Percentiles rank a stretch among this genome's conserved stretches.
Conservation (phyloP, 2,797 vertebrate species). For the Lerista edwardsae region DNA sequence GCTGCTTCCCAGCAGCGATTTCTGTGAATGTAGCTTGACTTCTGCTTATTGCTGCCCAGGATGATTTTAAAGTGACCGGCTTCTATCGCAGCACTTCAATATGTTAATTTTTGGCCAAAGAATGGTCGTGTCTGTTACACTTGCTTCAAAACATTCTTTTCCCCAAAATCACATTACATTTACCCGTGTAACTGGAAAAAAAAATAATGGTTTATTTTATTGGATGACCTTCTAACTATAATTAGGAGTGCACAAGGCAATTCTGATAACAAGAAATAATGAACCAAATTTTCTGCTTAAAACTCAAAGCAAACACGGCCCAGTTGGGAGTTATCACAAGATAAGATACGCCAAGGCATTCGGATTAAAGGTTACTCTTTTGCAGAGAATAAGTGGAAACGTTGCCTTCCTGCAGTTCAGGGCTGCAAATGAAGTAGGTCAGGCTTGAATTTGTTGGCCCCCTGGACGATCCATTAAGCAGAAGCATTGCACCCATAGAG, state of each 20-base stretch:
- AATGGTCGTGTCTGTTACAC: neutral
- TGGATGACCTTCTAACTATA: conserved; percentile 31
- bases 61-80: neutral
- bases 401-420: neutral
- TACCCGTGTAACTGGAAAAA: conserved; percentile 1
- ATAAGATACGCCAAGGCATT: neutral
- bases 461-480: neutral
- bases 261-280: conserved; percentile 22
- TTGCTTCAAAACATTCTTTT: neutral
- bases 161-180: conserved; percentile 16
- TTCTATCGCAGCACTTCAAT: neutral
- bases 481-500: too few species aligned
- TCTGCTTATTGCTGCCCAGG: neutral
- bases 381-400: conserved; percentile 7
- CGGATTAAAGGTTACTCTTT: neutral
- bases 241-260: conserved; percentile 12
- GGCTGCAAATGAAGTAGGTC: neutral
- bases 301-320: neutral
- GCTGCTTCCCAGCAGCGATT: neutral
- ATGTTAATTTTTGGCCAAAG: neutral
- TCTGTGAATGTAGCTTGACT: neutral
- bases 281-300: conserved; percentile 2
- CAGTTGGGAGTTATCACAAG: conserved; percentile 30
- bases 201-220: neutral
- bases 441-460: neutral